Evolutionary conservation across 1,140 invertebrate species (phyloP), one percentile per base, ranked within the genome.

Genomic region (Sesamia nonagrioides): DNA sequence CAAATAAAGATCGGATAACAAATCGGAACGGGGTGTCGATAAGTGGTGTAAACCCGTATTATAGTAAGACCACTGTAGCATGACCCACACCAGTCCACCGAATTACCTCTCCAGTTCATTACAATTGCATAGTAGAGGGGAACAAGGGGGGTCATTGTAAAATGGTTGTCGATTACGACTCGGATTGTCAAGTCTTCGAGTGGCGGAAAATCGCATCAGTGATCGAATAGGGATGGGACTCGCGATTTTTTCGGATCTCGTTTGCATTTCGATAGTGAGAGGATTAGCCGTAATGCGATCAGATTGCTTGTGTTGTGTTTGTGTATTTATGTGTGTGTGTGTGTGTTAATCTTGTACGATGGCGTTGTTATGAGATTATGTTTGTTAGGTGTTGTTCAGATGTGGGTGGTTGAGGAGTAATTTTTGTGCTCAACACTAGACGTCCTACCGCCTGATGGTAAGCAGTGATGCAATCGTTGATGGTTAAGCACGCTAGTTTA

Each of bases 121-220:
- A 11, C 52, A 37, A 72, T 40, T 13, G 50, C 8, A 6, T 56
- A 56, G 54, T 17, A 48, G 27, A 72, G 45, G 74, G 56, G 48
- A 37, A 11, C 13, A n/a, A 54, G 82, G 73, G 33, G 71, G 80
- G 61, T 71, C 84, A 9, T 13, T 33, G 58, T 15, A 74, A 18
- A 54, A 11, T 85, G 86, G 89, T 68, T 40, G 17, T 68, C 81
- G 68, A 82, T 84, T 82, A 82, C 78, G 80, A 58, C 74, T 79
- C 83, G 84, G 84, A 85, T 84, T 84, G 61, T 84, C 82, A 80
- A 88, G 68, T 90, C 84, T 63, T 88, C 83, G 86, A 91, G 90
- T 86, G 88, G 80, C 78, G 86, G 87, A 89, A 88, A 91, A 90
- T 91, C 90, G 87, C 82, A 86, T 91, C 82, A 89, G 66, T 78